These are phyloP conservation scores for Eupeodes corollae DNA, from an alignment of 1,140 invertebrate species.

Conservation along the genomic window DNA sequence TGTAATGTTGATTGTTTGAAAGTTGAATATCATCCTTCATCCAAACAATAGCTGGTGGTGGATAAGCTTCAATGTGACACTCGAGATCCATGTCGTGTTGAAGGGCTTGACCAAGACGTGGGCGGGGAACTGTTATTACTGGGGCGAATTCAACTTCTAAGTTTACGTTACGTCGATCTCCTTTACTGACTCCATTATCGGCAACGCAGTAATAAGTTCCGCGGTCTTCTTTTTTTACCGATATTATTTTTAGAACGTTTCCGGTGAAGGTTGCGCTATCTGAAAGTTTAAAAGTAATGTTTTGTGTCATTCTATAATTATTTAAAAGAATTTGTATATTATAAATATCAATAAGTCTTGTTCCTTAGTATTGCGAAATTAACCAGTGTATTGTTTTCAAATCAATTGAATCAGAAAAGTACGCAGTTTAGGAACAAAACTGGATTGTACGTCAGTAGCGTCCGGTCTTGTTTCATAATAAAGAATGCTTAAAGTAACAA, in stretches of 20 bases:
- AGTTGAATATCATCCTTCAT: constrained; percentile 67
- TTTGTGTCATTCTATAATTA: background rate
- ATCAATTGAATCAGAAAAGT: too few species aligned
- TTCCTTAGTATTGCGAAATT: too few species aligned
- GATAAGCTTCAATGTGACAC: constrained; percentile 86
- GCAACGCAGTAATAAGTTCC: constrained; percentile 91
- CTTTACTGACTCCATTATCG: constrained; percentile 79
- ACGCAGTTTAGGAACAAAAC: too few species aligned
- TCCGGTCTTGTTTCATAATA: too few species aligned
- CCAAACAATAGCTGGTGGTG: constrained; percentile 79
- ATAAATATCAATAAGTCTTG: background rate
- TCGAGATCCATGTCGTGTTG: constrained; percentile 88
- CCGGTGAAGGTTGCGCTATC: constrained; percentile 51
- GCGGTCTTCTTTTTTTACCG: constrained; percentile 74
- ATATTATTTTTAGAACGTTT: constrained; percentile 68
- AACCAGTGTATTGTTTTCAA: too few species aligned
- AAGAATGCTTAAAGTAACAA: too few species aligned
- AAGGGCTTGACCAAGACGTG: constrained; percentile 69
- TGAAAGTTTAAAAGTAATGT: constrained; percentile 12
- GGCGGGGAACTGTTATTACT: constrained; percentile 68
- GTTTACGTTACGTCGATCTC: constrained; percentile 73
- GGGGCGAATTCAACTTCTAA: constrained; percentile 82
- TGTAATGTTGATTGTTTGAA: constrained; percentile 81
- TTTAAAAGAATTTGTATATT: background rate
- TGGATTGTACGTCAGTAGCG: too few species aligned